A percentile compares a stretch with the other conserved stretches of the same genome.
phyloP scores from a whole-genome alignment of 2,113 vertebrate species.

The Enhydra lutris region DNA sequence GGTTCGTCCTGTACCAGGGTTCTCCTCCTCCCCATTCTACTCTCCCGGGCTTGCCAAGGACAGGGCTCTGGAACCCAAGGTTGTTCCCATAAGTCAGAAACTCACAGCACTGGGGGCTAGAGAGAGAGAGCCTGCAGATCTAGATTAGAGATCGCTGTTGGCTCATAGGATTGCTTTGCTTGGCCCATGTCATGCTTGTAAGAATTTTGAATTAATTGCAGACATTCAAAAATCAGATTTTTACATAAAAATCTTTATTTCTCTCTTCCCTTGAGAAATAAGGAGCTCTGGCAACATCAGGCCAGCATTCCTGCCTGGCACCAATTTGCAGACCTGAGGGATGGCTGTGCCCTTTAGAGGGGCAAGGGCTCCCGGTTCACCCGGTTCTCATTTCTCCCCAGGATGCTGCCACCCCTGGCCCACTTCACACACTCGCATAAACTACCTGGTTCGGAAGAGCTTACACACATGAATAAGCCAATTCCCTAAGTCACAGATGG shows the following conservation, averaged over 20 bases:
- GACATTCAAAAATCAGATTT: background rate
- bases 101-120: rapidly evolving
- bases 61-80: background rate
- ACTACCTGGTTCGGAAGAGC: background rate
- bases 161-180: background rate
- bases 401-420: rapidly evolving
- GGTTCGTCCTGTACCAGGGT: rapidly evolving
- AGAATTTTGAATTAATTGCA: background rate
- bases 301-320: background rate
- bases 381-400: background rate
- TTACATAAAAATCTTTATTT: background rate
- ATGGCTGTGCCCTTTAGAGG: background rate
- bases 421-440: background rate
- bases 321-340: background rate
- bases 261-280: constrained; percentile 17
- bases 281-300: background rate
- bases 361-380: background rate
- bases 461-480: background rate
- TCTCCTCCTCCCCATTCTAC: background rate
- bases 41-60: background rate
- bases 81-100: background rate
- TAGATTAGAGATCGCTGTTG: background rate
- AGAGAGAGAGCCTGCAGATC: background rate
- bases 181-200: background rate
- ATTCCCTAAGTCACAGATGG: background rate